Evolutionary conservation across 2,888 invertebrate species (phyloP).

Genomic region (Cartodere bifasciata): DNA sequence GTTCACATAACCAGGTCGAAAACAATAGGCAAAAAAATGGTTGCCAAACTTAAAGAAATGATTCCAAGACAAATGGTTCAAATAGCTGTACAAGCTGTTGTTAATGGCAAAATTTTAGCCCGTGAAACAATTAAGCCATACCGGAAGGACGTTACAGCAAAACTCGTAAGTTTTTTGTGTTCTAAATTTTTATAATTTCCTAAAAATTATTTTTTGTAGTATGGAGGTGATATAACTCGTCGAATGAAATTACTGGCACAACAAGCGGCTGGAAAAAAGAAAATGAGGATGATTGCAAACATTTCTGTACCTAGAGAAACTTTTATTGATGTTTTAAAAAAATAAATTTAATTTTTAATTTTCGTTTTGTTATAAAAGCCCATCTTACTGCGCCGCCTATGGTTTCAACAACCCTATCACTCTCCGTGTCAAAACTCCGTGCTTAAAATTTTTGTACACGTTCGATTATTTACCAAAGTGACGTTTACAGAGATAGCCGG

Average conservation of each 20-base stretch:
- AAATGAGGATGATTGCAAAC: constrained; percentile 83
- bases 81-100: constrained; percentile 76
- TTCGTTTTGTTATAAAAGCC: constrained; percentile 1
- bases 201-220: constrained; percentile 40
- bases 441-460: no score
- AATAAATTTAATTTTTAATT: constrained; percentile 30
- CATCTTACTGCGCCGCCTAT: no score
- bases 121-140: constrained; percentile 78
- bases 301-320: constrained; percentile 86
- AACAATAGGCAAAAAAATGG: constrained; percentile 52
- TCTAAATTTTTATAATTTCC: constrained; percentile 4
- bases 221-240: constrained; percentile 86
- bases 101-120: constrained; percentile 66
- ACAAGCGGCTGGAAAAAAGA: constrained; percentile 90
- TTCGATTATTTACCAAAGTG: no score
- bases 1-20: constrained; percentile 60
- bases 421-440: no score
- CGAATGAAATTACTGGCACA: constrained; percentile 77
- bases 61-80: constrained; percentile 83
- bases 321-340: constrained; percentile 82
- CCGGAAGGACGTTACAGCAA: constrained; percentile 87
- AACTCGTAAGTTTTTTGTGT: constrained; percentile 54
- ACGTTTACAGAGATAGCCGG: no score
- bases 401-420: no score
- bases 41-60: constrained; percentile 63